Evolutionary conservation across 2,888 invertebrate species (phyloP), one percentile per base, ranked within the genome.

Genomic region (Rotaria macrura): DNA sequence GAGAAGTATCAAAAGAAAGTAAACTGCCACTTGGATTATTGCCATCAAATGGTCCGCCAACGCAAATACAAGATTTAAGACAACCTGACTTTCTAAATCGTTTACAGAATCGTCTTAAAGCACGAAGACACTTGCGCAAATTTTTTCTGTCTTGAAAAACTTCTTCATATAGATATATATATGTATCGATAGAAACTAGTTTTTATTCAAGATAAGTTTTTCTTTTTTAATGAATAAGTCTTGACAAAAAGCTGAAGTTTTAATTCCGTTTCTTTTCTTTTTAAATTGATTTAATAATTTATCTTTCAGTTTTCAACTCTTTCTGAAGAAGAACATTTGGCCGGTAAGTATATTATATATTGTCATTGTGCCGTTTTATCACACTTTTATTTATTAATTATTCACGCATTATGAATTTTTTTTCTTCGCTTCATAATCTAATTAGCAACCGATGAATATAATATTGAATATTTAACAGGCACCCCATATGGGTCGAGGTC

Each of bases 101-200:
- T 79, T 79, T 79, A 79, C 79, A 79, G 43, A 79, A 43, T 79
- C 79, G 79, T n/a, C 38, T 43, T 25, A 79, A 79, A 43, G 43
- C 79, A 79, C 23, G 79, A 79, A 43, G 4, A 79, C 79, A 79
- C 43, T 79, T 79, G 20, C 40, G 79, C 10, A 79, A 79, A 79
- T 79, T n/a, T 43, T 79, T 79, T 79, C 79, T 79, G 14, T 79
- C 79, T 25, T 79, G n/a, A 79, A 1, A 4, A 2, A 79, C 1
- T 43, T 43, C 7, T 52, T 4, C 23, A 10, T 52, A 23, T 23
- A 23, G 20, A 23, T 52, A 23, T 4, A 10, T 52, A 23, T 52
- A 23, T 52, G 0, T 23, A 6, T 23, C n/a, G n/a, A n/a, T n/a
- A n/a, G n/a, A n/a, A n/a, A n/a, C n/a, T n/a, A n/a, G n/a, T 52